These are phyloP conservation scores for Auanema sp. DNA, from an alignment of 2,888 invertebrate species.

Conservation along the genomic window DNA sequence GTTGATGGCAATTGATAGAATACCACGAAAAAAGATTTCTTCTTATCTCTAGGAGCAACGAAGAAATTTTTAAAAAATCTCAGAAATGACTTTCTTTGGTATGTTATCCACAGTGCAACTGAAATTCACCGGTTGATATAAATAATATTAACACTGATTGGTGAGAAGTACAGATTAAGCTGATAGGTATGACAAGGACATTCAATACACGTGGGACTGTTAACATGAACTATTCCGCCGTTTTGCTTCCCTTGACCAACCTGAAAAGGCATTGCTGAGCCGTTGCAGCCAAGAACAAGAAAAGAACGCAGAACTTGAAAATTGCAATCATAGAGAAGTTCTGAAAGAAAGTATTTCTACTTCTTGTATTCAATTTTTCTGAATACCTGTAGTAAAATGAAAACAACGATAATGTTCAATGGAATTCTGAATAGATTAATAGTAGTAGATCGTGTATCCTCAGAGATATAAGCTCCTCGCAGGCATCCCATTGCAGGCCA, in stretches of 20 bases:
- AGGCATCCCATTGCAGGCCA: conserved; percentile 69
- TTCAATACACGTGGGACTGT: too few species aligned
- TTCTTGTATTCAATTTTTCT: background rate
- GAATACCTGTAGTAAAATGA: conserved; percentile 65
- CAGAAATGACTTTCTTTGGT: too few species aligned
- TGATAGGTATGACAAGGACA: too few species aligned
- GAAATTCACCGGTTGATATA: too few species aligned
- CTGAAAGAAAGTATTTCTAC: conserved; percentile 28
- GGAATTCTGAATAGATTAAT: conserved; percentile 69
- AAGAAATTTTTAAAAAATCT: too few species aligned
- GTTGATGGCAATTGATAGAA: too few species aligned
- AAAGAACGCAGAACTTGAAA: conserved; percentile 66
- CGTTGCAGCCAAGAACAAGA: conserved; percentile 65
- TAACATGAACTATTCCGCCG: too few species aligned
- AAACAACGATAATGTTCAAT: conserved; percentile 68
- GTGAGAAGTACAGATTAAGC: too few species aligned
- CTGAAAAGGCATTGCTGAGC: conserved; percentile 49
- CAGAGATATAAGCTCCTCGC: conserved; percentile 67
- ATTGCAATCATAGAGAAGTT: conserved; percentile 66
- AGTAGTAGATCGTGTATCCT: conserved; percentile 68
- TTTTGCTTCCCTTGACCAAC: conserved; percentile 25
- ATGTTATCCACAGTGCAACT: too few species aligned
- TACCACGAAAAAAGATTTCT: too few species aligned
- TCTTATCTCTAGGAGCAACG: too few species aligned
- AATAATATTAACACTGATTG: too few species aligned